These are phyloP conservation scores for Monarcha castaneiventris DNA, from an alignment of 2,113 vertebrate genomes.

Conservation along the genomic window DNA sequence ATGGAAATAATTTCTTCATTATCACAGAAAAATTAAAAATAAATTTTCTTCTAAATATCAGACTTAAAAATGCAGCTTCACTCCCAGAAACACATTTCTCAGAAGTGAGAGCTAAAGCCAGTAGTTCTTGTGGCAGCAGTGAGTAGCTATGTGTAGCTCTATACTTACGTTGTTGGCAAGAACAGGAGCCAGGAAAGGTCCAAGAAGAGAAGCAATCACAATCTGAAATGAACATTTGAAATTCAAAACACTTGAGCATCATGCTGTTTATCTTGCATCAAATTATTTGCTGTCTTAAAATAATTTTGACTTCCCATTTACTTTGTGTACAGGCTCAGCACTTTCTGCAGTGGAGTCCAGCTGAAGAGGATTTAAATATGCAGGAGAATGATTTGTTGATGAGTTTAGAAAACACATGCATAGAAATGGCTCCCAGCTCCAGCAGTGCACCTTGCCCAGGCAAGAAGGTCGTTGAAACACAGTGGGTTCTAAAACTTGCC, in stretches of 20 bases:
- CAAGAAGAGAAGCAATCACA: constrained; percentile 39
- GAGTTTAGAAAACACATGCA: neutral
- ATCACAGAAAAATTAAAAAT: neutral
- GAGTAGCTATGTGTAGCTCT: neutral
- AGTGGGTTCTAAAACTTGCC: neutral
- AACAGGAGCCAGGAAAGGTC: constrained; percentile 36
- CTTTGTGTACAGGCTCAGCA: neutral
- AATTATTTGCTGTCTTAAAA: neutral
- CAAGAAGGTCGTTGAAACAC: neutral
- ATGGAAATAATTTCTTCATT: neutral
- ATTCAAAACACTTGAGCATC: neutral
- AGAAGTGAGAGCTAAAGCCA: neutral
- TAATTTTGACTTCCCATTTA: neutral
- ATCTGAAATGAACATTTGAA: constrained; percentile 54
- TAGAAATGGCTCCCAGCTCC: neutral
- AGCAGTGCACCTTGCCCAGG: neutral
- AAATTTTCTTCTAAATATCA: neutral
- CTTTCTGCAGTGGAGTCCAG: neutral
- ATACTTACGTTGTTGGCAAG: constrained; percentile 33
- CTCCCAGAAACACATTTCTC: neutral
- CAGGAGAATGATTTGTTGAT: neutral
- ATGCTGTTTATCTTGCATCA: neutral
- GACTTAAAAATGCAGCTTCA: neutral
- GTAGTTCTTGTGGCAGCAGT: neutral
- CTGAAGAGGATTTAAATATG: neutral